These are phyloP conservation scores for Microtus pennsylvanicus DNA, from an alignment of 2,113 vertebrate species.

Conservation along the genomic window DNA sequence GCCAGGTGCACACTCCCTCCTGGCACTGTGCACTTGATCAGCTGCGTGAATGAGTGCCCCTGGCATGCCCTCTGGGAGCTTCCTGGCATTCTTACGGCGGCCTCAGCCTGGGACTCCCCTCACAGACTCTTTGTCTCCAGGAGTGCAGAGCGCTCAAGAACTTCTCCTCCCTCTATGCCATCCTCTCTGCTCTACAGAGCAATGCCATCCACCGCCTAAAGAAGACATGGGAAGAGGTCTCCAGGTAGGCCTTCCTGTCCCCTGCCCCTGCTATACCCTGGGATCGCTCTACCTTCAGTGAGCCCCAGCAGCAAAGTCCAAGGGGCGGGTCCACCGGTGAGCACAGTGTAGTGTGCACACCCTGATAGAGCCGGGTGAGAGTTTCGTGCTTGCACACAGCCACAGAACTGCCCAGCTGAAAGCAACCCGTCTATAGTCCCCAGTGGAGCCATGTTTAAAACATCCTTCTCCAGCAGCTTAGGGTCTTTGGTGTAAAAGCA, in stretches of 20 bases:
- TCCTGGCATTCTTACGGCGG: background rate
- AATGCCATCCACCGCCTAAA: conserved; percentile 96
- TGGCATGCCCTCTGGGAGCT: background rate
- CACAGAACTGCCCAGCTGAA: background rate
- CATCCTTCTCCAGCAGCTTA: accelerated
- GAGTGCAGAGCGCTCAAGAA: conserved; percentile 98
- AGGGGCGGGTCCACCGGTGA: background rate
- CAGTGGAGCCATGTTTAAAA: background rate
- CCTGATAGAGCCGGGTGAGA: background rate
- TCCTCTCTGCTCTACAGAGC: conserved; percentile 98
- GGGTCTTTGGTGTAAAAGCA: background rate
- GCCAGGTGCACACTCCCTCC: accelerated
- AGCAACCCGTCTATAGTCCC: background rate
- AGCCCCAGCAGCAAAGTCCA: background rate
- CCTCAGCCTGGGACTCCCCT: background rate
- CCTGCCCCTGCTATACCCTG: accelerated
- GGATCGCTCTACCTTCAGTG: accelerated
- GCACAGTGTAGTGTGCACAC: background rate
- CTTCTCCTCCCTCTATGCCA: conserved; percentile 97
- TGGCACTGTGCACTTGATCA: accelerated
- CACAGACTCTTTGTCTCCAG: conserved; percentile 82
- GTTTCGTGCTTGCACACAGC: background rate
- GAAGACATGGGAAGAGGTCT: conserved; percentile 97
- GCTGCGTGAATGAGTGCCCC: background rate
- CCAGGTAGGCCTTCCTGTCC: conserved; percentile 86